Evolutionary conservation across 2,797 vertebrate genomes (phyloP), one percentile per base, ranked within the genome.

Genomic region (Rhinophrynus dorsalis): DNA sequence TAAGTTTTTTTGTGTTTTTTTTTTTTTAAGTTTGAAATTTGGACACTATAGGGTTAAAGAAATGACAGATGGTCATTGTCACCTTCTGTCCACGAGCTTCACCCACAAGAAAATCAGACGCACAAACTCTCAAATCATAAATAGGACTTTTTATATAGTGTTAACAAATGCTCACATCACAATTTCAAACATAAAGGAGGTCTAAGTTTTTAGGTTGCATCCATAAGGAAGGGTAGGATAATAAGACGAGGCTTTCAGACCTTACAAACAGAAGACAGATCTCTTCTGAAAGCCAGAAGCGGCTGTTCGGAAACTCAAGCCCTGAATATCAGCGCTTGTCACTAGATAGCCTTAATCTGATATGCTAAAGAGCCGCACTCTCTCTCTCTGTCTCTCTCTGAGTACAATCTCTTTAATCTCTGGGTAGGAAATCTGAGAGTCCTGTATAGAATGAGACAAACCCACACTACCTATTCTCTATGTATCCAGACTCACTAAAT

Each of bases 311-410:
- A 71, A 65, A 72, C 33, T 20, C 52, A 64, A 63, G 61, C 51
- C 63, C 56, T 72, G 63, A 71, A 72, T 72, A 72, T 72, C 60
- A 64, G 51, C 26, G 42, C 61, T 48, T 65, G 68, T 72, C 68
- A 72, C 54, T 65, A 60, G 68, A 72, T 72, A 72, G 48, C 48
- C 52, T 72, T 72, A 63, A 72, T 72, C 23, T 72, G 68, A 65
- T 72, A 72, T 50, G 52, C 52, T 65, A 33, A 24, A 64, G 60
- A 58, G 68, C 60, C 35, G 45, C 42, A 37, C 61, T 58, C 30
- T 71, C 68, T 50, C 29, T 62, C 48, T 63, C 58, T 70, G 59
- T 71, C 45, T 70, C 59, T 63, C 29, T 40, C 23, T 57, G 29
- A 13, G 42, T 21, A 64, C 68, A 72, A 72, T 72, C 60, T 72